Evolutionary conservation across 2,888 invertebrate species (phyloP), one percentile per base, ranked within the genome.

Genomic region (Isoperla grammatica): DNA sequence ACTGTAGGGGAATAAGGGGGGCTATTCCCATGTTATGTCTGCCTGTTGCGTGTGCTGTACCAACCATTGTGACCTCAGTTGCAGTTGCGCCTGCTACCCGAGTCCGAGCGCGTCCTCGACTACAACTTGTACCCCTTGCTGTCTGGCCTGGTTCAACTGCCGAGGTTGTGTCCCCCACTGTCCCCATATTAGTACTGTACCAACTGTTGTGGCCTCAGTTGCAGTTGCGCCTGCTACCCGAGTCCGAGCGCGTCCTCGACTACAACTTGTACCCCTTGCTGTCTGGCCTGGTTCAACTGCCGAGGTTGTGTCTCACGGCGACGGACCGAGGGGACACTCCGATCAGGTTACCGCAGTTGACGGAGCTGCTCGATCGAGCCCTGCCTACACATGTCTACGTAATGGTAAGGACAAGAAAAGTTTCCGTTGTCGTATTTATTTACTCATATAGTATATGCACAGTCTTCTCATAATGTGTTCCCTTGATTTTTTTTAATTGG

Each of bases 51-150:
- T n/a, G n/a, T n/a, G n/a, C n/a, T n/a, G n/a, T n/a, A n/a, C n/a
- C n/a, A n/a, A n/a, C n/a, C n/a, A n/a, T n/a, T n/a, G n/a, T n/a
- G n/a, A n/a, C 45, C n/a, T 17, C 63, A 77, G 77, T 65, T 76
- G 37, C 74, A 74, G 58, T 67, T 77, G 62, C 72, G 73, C 22
- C 69, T 78, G 64, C 68, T 86, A 50, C 87, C 88, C 0, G 79
- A 80, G 62, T 82, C 81, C 39, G 77, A 75, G 61, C 79, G 81
- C 62, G 80, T 80, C 61, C 71, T 88, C 39, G 80, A 83, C 67
- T 93, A 90, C 78, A 90, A 90, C 71, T 78, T 93, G 62, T 87
- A 90, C 68, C 92, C 93, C 0, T 75, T 90, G 66, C 78, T 85
- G 50, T 81, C 88, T 9, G 90, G 90, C 2, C 83, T 83, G 71